A percentile compares a stretch with the other conserved stretches of the same genome.
These are phyloP conservation scores for Indicator maculatus DNA, from an alignment of 2,113 vertebrate species.

Conservation along the genomic window DNA sequence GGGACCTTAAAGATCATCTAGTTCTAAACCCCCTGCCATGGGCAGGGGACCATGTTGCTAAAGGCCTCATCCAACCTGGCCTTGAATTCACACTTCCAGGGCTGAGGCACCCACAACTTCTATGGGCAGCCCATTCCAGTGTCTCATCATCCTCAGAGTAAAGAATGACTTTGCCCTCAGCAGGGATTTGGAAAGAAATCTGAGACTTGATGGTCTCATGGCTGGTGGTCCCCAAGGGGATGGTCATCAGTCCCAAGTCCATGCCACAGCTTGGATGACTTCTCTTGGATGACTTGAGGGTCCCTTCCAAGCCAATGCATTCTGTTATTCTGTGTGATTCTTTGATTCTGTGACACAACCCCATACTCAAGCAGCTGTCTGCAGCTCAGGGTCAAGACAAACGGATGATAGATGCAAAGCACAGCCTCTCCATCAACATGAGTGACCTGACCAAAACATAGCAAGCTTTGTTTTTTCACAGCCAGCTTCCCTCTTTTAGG, in stretches of 20 bases:
- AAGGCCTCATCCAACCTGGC: no score
- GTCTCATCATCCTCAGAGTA: no score
- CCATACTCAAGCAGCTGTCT: background rate
- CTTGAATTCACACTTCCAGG: no score
- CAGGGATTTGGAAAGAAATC: background rate
- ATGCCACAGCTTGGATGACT: background rate
- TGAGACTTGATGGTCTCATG: background rate
- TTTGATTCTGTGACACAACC: background rate
- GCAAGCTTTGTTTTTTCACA: background rate
- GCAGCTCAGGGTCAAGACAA: background rate
- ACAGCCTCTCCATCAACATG: rapidly evolving
- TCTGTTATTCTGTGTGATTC: no score
- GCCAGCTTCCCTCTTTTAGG: background rate
- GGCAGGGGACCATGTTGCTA: no score
- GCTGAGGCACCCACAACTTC: no score
- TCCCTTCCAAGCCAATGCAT: no score
- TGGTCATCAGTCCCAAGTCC: background rate
- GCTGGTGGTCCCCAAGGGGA: background rate
- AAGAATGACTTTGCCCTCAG: background rate
- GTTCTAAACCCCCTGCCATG: no score
- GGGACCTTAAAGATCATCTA: no score
- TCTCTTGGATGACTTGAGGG: background rate
- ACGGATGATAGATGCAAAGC: background rate
- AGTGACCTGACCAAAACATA: background rate
- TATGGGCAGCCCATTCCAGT: no score